Percentiles rank a stretch among this genome's conserved stretches.
These are phyloP conservation scores for Mallotus villosus DNA, from an alignment of 2,797 vertebrate species.

Conservation along the genomic window DNA sequence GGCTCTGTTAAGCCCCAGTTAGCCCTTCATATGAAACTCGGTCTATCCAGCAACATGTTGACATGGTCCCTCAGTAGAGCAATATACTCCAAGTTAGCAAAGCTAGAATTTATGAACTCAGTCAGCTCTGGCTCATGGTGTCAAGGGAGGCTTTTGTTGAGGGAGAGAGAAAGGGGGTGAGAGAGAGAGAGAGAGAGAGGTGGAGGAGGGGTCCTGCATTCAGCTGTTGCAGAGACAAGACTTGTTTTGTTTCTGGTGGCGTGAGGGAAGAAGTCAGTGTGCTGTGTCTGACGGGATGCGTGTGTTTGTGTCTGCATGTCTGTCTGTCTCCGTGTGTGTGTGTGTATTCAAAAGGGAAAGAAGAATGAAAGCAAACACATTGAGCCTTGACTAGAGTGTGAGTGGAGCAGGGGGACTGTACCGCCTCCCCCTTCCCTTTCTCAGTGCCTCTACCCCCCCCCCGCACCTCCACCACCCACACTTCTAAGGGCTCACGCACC, in stretches of 20 bases:
- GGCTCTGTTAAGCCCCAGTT: slow-evolving; percentile 41
- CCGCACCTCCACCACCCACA: slow-evolving; percentile 28
- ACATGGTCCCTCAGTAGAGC: slow-evolving; percentile 51
- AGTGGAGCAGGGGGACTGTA: slow-evolving; percentile 32
- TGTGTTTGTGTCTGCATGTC: slow-evolving; percentile 34
- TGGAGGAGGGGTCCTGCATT: slow-evolving; percentile 67
- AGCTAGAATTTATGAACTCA: slow-evolving; percentile 52
- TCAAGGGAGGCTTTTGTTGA: slow-evolving; percentile 49
- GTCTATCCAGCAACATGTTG: slow-evolving; percentile 54
- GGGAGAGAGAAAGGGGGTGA: slow-evolving; percentile 17
- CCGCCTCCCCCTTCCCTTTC: slow-evolving; percentile 11
- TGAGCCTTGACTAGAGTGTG: slow-evolving; percentile 30
- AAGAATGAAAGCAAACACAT: slow-evolving; percentile 28
- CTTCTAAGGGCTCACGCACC: slow-evolving; percentile 43
- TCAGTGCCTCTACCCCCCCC: slow-evolving; percentile 48
- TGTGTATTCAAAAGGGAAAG: slow-evolving; percentile 35
- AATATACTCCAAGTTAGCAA: slow-evolving; percentile 43
- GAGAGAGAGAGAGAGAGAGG: slow-evolving; percentile 19
- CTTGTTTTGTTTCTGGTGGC: slow-evolving; percentile 72
- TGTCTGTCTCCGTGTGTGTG: neutral
- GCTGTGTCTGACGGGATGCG: slow-evolving; percentile 42
- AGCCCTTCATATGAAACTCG: slow-evolving; percentile 39
- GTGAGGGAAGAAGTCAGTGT: slow-evolving; percentile 40
- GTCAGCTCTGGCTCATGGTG: slow-evolving; percentile 30
- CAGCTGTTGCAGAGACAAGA: slow-evolving; percentile 68